phyloP scores from a whole-genome alignment of 2,797 vertebrate genomes.

The Sandelia bainsii region DNA sequence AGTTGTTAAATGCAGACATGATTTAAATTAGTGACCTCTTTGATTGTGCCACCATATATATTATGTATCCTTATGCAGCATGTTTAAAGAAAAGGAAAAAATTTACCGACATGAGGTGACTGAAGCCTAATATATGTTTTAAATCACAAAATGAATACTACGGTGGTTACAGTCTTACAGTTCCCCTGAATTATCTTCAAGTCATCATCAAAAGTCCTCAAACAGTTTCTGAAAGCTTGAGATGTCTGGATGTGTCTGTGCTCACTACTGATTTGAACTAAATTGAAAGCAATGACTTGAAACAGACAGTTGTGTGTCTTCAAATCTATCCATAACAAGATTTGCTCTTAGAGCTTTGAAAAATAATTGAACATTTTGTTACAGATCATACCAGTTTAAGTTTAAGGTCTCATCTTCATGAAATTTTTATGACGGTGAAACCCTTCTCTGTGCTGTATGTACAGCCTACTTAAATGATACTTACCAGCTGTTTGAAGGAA shows the following conservation, averaged over 20 bases:
- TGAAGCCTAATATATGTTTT: not conserved
- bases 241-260: not conserved
- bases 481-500: conserved; percentile 15
- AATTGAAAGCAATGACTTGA: conserved; percentile 1
- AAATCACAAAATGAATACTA: not conserved
- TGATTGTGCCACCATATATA: not conserved
- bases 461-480: not conserved
- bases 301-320: not conserved
- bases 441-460: not conserved
- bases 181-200: not conserved
- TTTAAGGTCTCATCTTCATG: not conserved
- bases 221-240: conserved; percentile 2
- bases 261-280: not conserved
- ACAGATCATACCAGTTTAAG: not conserved
- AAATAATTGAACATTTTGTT: not conserved
- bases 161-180: not conserved
- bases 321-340: not conserved
- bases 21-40: no score
- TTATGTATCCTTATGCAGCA: not conserved
- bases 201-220: conserved; percentile 9
- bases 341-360: not conserved
- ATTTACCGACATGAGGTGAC: not conserved
- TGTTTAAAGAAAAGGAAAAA: not conserved
- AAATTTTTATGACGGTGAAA: conserved; percentile 16
- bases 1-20: no score